phyloP scores from a whole-genome alignment of 2,797 vertebrate species.

The Otus scops region DNA sequence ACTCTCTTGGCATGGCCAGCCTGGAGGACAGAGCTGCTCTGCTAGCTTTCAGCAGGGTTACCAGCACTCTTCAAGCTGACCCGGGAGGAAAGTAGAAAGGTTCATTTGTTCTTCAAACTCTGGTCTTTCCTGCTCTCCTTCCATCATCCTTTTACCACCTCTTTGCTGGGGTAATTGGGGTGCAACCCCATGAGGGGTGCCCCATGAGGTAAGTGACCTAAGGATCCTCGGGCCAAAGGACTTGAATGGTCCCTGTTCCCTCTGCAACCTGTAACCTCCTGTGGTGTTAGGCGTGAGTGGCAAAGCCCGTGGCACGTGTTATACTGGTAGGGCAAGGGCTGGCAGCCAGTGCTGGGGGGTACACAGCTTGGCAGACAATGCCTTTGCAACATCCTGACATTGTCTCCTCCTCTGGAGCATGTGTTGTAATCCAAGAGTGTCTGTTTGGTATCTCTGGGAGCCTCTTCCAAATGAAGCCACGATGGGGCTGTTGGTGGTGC shows the following conservation, averaged over 20 bases:
- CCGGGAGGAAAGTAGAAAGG: not conserved
- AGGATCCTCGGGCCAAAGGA: not conserved
- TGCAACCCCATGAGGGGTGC: not conserved
- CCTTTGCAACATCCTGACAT: not conserved
- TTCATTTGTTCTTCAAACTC: not conserved
- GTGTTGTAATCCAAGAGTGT: not conserved
- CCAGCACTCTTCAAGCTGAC: not conserved
- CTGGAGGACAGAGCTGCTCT: not conserved
- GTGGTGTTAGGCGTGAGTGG: fast-evolving
- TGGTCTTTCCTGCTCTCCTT: not conserved
- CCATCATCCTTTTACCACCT: not conserved
- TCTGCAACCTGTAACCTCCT: not conserved
- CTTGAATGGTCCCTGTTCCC: not conserved
- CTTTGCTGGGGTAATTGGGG: not conserved
- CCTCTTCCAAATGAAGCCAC: not conserved
- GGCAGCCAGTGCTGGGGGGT: not conserved
- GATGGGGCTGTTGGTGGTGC: not conserved
- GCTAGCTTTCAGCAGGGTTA: not conserved
- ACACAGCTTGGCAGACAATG: not conserved
- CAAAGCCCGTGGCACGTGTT: not conserved
- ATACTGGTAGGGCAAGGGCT: not conserved
- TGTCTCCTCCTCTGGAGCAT: not conserved
- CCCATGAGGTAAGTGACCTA: not conserved
- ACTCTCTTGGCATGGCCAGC: not conserved
- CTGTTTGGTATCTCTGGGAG: not conserved